Base-by-base conservation (phyloP, 2,888 invertebrate genomes). In the Melipona beecheii region DNA sequence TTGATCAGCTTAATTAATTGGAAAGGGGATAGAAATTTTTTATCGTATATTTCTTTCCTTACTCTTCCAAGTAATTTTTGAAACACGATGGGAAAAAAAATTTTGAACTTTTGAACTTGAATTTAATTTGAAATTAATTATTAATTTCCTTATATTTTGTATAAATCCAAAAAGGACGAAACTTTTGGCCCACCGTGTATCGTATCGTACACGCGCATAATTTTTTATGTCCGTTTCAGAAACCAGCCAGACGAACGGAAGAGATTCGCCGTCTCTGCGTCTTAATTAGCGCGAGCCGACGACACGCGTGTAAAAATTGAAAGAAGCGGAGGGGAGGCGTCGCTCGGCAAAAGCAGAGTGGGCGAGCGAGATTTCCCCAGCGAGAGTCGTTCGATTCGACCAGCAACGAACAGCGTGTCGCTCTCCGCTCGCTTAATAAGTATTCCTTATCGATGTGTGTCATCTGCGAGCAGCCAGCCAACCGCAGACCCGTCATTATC, bases 391-490 rank as follows among this genome's bases (percentile, higher is more conserved):
- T 83, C 72, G 80, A 86, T 65, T 84, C 75, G 64, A 58, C 78
- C 83, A 5, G 36, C 36, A 76, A 87, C 82, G 86, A 83, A 89
- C 87, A 64, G 78, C 56, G 49, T 78, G 58, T 58, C 56, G 9
- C 43, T 43, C 52, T 78, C 24, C 88, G 79, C 84, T 66, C 83
- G 78, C 68, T 87, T 87, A 87, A 91, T 89, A 89, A 89, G 82
- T 87, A 84, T 85, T 58, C 81, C 85, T 87, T 91, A 89, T 91
- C 91, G 90, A 92, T 92, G 85, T 90, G 88, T 91, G 91, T 90
- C 93, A 90, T 91, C 88, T 86, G 87, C 58, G 80, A 82, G 87
- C 86, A 19, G 52, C 52, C 52, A 82, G 84, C 72, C 81, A 78
- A 78, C 77, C 71, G n/a, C 77, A 87, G 81, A 82, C 87, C 89